phyloP scores from a whole-genome alignment of 2,113 vertebrate species.

The Ctenodactylus gundi region DNA sequence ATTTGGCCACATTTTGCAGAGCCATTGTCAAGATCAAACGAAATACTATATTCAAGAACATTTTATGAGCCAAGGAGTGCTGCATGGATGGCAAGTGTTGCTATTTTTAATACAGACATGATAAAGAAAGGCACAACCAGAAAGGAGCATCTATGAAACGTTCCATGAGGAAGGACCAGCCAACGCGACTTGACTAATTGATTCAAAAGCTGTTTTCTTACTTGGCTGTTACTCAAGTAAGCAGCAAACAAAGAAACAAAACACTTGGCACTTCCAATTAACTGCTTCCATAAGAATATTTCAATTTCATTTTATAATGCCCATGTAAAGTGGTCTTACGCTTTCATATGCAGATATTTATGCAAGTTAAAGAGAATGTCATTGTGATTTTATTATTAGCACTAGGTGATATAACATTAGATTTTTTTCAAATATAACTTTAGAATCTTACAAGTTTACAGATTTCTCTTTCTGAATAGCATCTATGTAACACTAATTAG shows the following conservation, averaged over 20 bases:
- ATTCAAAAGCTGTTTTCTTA: background rate
- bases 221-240: constrained; percentile 8
- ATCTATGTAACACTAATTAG: background rate
- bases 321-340: background rate
- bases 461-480: background rate
- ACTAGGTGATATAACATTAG: background rate
- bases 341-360: background rate
- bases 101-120: background rate
- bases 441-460: background rate
- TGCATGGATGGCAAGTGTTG: background rate
- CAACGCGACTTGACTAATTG: background rate
- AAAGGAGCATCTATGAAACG: background rate
- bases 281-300: background rate
- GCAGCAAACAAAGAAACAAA: background rate
- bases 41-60: background rate
- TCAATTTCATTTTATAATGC: background rate
- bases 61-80: background rate
- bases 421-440: constrained; percentile 22
- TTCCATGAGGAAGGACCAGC: background rate
- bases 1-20: background rate
- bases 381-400: background rate
- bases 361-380: background rate
- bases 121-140: constrained; percentile 4
- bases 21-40: background rate
- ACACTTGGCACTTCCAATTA: background rate